phyloP scores from a whole-genome alignment of 2,797 vertebrate genomes.

The Carduelis carduelis region DNA sequence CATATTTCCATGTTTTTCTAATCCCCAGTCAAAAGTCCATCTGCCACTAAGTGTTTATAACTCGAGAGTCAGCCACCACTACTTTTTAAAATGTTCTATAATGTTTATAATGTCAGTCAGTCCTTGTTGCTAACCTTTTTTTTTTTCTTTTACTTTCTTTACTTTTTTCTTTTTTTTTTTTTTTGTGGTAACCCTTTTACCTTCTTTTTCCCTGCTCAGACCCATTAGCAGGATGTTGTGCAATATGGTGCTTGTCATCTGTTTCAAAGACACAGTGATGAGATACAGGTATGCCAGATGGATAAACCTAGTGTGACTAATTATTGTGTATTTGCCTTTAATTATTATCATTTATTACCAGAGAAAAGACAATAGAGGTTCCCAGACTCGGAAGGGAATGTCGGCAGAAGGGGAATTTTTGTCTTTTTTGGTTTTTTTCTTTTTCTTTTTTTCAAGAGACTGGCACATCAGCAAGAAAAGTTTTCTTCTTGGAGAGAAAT shows the following conservation, averaged over 20 bases:
- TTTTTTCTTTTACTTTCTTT: not conserved
- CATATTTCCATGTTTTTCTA: not conserved
- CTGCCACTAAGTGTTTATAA: slow-evolving; percentile 4
- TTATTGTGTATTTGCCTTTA: slow-evolving; percentile 91
- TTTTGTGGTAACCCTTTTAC: slow-evolving; percentile 63
- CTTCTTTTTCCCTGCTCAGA: slow-evolving; percentile 65
- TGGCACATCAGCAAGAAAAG: slow-evolving; percentile 25
- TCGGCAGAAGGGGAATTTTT: slow-evolving; percentile 67
- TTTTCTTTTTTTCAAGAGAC: not conserved
- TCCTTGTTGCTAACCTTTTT: slow-evolving; percentile 34
- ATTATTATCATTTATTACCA: slow-evolving; percentile 91
- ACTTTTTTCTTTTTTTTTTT: too few species aligned
- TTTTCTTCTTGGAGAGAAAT: slow-evolving; percentile 29
- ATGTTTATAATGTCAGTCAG: not conserved
- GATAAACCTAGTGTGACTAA: slow-evolving; percentile 91
- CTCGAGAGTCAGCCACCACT: slow-evolving; percentile 2
- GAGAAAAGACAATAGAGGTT: slow-evolving; percentile 85
- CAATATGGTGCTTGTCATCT: slow-evolving; percentile 83
- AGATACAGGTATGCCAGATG: slow-evolving; percentile 87
- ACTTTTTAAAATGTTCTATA: not conserved
- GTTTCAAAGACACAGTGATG: slow-evolving; percentile 80
- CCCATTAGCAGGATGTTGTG: slow-evolving; percentile 76
- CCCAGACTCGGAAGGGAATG: slow-evolving; percentile 73
- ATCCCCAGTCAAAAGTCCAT: not conserved
- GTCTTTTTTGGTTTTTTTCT: not conserved